Conservation (phyloP, 2,888 invertebrate genomes). For the Ectemnius lituratus region DNA sequence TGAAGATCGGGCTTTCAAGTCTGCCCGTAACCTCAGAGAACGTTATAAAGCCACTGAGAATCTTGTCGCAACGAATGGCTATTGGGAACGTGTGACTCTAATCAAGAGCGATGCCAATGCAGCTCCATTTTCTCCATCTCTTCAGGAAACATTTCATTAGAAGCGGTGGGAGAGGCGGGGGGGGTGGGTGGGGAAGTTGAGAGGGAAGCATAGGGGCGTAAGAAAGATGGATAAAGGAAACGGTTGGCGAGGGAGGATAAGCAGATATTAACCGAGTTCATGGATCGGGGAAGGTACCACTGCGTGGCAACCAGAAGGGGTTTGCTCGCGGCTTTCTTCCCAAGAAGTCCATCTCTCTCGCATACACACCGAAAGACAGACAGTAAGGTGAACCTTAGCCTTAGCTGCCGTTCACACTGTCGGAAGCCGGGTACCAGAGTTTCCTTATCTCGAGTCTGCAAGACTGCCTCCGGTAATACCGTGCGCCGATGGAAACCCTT, state of each 20-base stretch:
- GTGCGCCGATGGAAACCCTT: slow-evolving; percentile 63
- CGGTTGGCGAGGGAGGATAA: slow-evolving; percentile 72
- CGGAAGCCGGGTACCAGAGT: slow-evolving; percentile 64
- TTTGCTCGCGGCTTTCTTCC: slow-evolving; percentile 68
- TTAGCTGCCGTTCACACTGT: slow-evolving; percentile 70
- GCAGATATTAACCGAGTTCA: slow-evolving; percentile 72
- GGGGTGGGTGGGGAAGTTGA: not conserved
- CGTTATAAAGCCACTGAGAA: not conserved
- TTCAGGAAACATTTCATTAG: no score
- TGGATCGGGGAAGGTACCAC: slow-evolving; percentile 38
- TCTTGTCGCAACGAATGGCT: not conserved
- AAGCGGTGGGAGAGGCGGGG: no score
- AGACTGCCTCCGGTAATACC: slow-evolving; percentile 77
- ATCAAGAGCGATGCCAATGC: no score
- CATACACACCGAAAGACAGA: slow-evolving; percentile 42
- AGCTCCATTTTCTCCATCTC: no score
- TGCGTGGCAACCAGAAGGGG: slow-evolving; percentile 61
- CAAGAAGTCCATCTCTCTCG: slow-evolving; percentile 37
- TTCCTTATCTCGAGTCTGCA: slow-evolving; percentile 77
- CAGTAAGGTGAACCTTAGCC: slow-evolving; percentile 56
- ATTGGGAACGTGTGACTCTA: no score
- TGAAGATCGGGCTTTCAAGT: not conserved
- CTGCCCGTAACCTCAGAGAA: not conserved
- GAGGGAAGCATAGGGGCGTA: slow-evolving; percentile 17
- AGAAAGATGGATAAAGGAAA: slow-evolving; percentile 50